phyloP scores from a whole-genome alignment of 2,113 vertebrate genomes.

The Aphelocoma coerulescens region DNA sequence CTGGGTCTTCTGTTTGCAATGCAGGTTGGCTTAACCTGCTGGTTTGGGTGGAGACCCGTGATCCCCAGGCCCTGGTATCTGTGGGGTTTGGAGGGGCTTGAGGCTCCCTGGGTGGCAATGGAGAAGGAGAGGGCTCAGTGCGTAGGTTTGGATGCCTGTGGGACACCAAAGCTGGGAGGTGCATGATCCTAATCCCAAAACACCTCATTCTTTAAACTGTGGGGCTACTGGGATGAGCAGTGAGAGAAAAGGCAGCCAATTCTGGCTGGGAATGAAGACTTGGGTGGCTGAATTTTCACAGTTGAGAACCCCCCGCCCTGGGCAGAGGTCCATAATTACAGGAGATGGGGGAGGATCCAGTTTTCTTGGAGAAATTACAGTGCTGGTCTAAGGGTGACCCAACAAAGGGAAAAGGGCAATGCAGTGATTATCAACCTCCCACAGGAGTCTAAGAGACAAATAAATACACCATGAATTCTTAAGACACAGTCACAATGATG shows the following conservation, averaged over 20 bases:
- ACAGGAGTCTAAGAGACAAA: background rate
- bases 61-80: background rate
- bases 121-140: background rate
- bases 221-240: background rate
- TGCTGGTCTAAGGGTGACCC: background rate
- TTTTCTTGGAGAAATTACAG: background rate
- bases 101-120: rapidly evolving
- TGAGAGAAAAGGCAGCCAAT: rapidly evolving
- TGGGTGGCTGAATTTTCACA: background rate
- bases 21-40: background rate
- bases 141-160: background rate
- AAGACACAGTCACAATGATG: background rate
- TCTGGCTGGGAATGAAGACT: background rate
- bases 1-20: background rate
- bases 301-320: background rate
- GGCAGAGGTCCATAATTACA: background rate
- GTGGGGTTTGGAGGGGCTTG: background rate
- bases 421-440: background rate
- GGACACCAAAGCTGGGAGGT: background rate
- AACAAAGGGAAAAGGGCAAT: background rate
- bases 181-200: background rate
- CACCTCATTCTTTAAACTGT: background rate
- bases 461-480: background rate
- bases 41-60: background rate
- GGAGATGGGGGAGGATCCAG: background rate